Percentiles rank a stretch among this genome's conserved stretches.
phyloP scores from a whole-genome alignment of 2,113 vertebrate genomes.

The Chamaetylas fuelleborni region DNA sequence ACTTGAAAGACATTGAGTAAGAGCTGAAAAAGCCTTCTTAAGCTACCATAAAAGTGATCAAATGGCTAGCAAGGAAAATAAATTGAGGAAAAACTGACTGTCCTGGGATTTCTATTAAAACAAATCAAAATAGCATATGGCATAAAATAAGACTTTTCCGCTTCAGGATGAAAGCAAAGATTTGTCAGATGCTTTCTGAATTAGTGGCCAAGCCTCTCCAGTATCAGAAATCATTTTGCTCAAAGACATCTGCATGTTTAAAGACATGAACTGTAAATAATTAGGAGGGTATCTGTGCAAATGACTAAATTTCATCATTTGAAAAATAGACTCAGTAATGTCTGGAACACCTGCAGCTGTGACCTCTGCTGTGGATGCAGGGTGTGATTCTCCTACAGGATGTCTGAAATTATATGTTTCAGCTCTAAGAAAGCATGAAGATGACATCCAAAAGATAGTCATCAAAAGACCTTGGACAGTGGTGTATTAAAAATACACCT shows the following conservation, averaged over 20 bases:
- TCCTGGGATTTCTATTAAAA: conserved; percentile 8
- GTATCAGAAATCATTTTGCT: not conserved
- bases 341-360: not conserved
- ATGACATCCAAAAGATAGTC: not conserved
- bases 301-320: not conserved
- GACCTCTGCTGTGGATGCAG: not conserved
- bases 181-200: not conserved
- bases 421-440: not conserved
- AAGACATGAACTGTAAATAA: not conserved
- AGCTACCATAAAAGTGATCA: not conserved
- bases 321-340: not conserved
- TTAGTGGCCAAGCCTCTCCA: not conserved
- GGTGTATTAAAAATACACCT: not conserved
- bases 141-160: not conserved
- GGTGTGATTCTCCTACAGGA: not conserved
- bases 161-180: not conserved
- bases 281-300: not conserved
- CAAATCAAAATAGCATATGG: not conserved
- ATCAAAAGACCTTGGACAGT: not conserved
- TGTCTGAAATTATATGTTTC: not conserved
- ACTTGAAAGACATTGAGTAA: not conserved
- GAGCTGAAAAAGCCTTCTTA: not conserved
- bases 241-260: not conserved
- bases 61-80: not conserved
- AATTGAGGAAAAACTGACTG: not conserved